Base-by-base conservation (phyloP, 2,888 invertebrate genomes). In the Melinopterus prodromus region DNA sequence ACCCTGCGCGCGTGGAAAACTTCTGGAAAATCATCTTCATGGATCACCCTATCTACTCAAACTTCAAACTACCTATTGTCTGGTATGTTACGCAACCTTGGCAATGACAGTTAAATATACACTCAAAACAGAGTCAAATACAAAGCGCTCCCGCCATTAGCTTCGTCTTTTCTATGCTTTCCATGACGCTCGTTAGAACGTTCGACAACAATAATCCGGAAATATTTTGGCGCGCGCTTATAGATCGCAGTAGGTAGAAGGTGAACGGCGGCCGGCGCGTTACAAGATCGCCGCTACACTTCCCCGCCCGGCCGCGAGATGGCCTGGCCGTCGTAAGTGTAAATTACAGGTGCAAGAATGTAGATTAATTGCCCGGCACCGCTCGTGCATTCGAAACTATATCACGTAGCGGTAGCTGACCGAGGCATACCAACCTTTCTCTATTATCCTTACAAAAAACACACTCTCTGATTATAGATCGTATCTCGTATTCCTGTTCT, bases 261-360 rank as follows among this genome's bases (percentile, higher is more conserved):
- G 53, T 53, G 53, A 53, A 53, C 53, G 53, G 53, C 5, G 53
- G 53, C 53, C 53, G 53, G 53, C 12, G 53, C 53, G 53, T 12
- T 53, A 12, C 9, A 7, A 7, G 53, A 53, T 53, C 7, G 53
- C 12, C 12, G 9, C 53, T 4, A 3, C 26, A 9, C 3, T 53
- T 53, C 53, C 12, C 53, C 53, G 9, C 37, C 36, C 36, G 36
- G 26, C 37, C 35, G 74, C 74, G 74, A 53, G 78, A 76, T 82
- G 81, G 82, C 85, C 82, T 85, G 85, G 84, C 85, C 85, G 84
- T 82, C 81, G 82, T 82, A 85, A 85, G 86, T 86, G 86, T 85
- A 86, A 86, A 86, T 86, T 86, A 85, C 86, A 86, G 84, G 86
- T 86, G 86, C 85, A 86, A 86, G 86, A 86, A 86, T 86, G 85